Evolutionary conservation across 2,888 invertebrate genomes (phyloP), one percentile per base, ranked within the genome.

Genomic region (Carcina quercana): DNA sequence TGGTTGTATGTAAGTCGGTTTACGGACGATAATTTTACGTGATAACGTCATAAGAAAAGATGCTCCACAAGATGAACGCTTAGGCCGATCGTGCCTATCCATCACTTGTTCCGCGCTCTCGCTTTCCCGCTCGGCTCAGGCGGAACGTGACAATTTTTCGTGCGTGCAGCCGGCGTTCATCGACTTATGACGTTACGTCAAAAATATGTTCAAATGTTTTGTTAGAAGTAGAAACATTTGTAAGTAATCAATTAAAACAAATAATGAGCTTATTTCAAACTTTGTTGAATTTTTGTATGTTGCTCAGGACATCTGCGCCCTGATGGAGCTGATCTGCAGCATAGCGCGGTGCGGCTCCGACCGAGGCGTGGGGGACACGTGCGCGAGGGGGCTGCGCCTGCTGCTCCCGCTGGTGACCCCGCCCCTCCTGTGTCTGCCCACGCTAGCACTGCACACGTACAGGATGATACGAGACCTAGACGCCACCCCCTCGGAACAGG

Each of bases 271-370:
- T n/a, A n/a, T n/a, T n/a, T n/a, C n/a, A n/a, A n/a, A n/a, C n/a
- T n/a, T n/a, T n/a, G 7, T 5, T 17, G 5, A 3, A 19, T 14
- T 12, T 11, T 28, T 25, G 13, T 19, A 25, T 13, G 4, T 22
- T 10, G 89, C 85, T 49, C 86, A 91, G 71, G 95, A 95, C 58
- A 88, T 96, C 43, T 86, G 91, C 31, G 82, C 94, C 3, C 83
- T 96, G 6, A 89, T 96, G 87, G 91, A 95, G 53, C 76, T 96
- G 37, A 79, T 94, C 17, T 71, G 75, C 52, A 59, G 68, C 40
- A 56, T 82, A 21, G 73, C 74, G 0, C 71, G 72, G 2, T 67
- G 70, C 43, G 65, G 68, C 21, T 53, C 54, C 0, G 56, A 45
- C 19, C 40, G 48, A 3, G 52, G 53, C 33, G 64, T 57, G 26